Conservation (phyloP, 2,113 vertebrate genomes). For the Oncorhynchus gorbuscha region DNA sequence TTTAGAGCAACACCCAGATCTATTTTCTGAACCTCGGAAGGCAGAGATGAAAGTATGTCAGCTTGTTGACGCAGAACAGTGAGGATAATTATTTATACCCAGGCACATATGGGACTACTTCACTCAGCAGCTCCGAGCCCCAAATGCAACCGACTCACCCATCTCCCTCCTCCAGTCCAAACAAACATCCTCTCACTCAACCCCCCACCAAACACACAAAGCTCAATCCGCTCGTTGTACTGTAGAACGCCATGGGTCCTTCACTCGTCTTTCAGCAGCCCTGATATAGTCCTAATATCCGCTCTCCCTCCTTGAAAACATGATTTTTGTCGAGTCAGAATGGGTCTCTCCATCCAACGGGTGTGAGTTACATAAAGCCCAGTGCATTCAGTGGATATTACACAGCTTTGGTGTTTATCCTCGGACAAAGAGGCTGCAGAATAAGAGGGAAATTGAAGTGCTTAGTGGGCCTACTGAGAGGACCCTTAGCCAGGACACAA, state of each 20-base stretch:
- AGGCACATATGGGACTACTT: constrained; percentile 56
- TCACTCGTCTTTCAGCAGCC: constrained; percentile 25
- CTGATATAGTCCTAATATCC: constrained; percentile 38
- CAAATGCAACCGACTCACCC: constrained; percentile 41
- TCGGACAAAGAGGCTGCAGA: constrained; percentile 56
- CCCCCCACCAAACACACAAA: constrained; percentile 32
- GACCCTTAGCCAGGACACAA: constrained; percentile 58
- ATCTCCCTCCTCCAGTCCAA: constrained; percentile 41
- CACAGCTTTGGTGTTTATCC: constrained; percentile 52
- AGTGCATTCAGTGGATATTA: constrained; percentile 54
- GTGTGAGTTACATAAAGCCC: constrained; percentile 38
- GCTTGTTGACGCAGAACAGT: constrained; percentile 54
- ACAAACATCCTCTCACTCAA: constrained; percentile 36
- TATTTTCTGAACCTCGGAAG: constrained; percentile 52
- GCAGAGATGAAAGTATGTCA: constrained; percentile 59
- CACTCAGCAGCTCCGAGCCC: constrained; percentile 44
- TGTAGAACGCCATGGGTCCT: background rate
- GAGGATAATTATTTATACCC: constrained; percentile 69
- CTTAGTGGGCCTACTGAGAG: constrained; percentile 52
- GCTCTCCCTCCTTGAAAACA: constrained; percentile 35
- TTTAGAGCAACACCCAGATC: constrained; percentile 31
- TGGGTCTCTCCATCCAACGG: constrained; percentile 29
- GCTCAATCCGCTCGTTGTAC: constrained; percentile 15
- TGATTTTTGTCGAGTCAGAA: constrained; percentile 34
- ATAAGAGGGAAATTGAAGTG: constrained; percentile 61